Conservation (phyloP, 2,797 vertebrate species). For the Anguilla marmorata region DNA sequence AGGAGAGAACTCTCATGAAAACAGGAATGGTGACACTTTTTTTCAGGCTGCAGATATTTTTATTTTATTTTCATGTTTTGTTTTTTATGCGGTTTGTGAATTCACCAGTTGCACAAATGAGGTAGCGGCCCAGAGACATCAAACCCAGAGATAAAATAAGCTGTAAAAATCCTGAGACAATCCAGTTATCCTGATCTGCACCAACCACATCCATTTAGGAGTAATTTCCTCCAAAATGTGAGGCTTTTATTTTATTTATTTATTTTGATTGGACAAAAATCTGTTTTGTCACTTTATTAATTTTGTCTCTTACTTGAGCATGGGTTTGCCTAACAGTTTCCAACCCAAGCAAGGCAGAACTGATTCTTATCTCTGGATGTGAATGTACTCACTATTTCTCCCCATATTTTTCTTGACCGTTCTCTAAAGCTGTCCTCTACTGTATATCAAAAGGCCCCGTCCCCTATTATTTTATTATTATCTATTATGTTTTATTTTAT, state of each 20-base stretch:
- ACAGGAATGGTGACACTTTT: background rate
- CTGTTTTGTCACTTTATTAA: slow-evolving; percentile 16
- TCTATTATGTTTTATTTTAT: background rate
- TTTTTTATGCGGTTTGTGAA: background rate
- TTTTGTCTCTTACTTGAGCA: background rate
- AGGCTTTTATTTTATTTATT: background rate
- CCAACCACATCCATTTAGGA: background rate
- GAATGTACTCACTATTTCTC: background rate
- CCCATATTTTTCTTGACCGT: background rate
- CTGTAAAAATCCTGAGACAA: background rate
- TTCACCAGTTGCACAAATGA: background rate
- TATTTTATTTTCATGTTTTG: background rate
- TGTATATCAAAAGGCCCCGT: background rate
- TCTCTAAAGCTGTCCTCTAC: background rate
- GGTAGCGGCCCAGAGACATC: background rate
- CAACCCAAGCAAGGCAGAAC: background rate
- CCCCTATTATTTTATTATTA: background rate
- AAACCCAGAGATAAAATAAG: background rate
- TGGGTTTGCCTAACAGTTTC: background rate
- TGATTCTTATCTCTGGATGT: slow-evolving; percentile 1
- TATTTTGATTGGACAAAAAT: slow-evolving; percentile 11
- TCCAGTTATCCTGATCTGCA: background rate
- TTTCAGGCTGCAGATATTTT: background rate
- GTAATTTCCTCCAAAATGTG: slow-evolving; percentile 17
- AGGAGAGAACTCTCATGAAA: background rate